phyloP scores from a whole-genome alignment of 2,113 vertebrate genomes.

The Formicarius rufipectus region DNA sequence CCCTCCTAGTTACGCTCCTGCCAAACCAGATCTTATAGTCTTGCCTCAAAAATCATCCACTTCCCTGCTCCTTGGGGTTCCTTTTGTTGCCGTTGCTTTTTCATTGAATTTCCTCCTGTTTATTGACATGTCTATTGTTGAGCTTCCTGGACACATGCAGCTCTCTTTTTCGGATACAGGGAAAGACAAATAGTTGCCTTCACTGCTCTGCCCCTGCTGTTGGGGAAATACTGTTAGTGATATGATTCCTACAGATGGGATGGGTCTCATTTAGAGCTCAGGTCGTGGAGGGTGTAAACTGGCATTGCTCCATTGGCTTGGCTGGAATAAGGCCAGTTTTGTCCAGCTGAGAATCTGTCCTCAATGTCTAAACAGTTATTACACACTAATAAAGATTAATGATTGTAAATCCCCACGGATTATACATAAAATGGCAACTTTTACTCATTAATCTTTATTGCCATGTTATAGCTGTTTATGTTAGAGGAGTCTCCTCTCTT shows the following conservation, averaged over 20 bases:
- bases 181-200: conserved; percentile 62
- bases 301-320: conserved; percentile 30
- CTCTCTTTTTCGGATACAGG: conserved; percentile 36
- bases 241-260: not conserved
- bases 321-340: conserved; percentile 37
- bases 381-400: conserved; percentile 55
- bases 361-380: conserved; percentile 50
- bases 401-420: conserved; percentile 32
- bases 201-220: conserved; percentile 19
- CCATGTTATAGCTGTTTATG: not conserved
- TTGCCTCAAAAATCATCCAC: conserved; percentile 57
- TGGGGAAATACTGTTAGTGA: conserved; percentile 55
- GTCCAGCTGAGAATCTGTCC: conserved; percentile 60
- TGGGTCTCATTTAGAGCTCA: not conserved
- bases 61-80: conserved; percentile 63
- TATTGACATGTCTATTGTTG: conserved; percentile 62
- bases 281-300: conserved; percentile 21
- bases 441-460: conserved; percentile 60
- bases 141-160: conserved; percentile 62
- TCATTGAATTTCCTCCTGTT: conserved; percentile 56
- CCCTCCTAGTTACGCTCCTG: not conserved
- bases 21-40: conserved; percentile 45
- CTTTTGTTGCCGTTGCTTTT: conserved; percentile 63
- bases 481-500: not conserved
- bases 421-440: conserved; percentile 41